Evolutionary conservation across 2,888 invertebrate species (phyloP), one percentile per base, ranked within the genome.

Genomic region (Meganola albula): DNA sequence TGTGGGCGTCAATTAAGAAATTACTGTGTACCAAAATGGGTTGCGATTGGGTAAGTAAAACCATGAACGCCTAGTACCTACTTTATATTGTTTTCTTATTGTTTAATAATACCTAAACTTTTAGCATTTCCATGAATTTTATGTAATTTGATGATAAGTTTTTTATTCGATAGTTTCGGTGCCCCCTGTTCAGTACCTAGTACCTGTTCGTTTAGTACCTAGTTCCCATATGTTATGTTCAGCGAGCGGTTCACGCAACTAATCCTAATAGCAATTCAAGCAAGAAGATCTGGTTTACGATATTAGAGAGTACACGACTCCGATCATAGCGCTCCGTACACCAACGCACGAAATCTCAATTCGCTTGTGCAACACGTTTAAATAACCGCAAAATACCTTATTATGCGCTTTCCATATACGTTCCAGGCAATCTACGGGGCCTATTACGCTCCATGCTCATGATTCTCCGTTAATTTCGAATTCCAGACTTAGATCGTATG

Each of bases 351-450:
- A 80, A 77, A 74, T 78, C 75, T 73, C 79, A 74, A 80, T 82
- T 80, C 78, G 63, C 79, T 79, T 78, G 75, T 73, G 77, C 77
- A 82, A 79, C 65, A 59, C 69, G 69, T 67, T 78, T 80, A 82
- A 83, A 83, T 74, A 83, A 83, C 84, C 84, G 79, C 84, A 85
- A 84, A 82, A 84, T 82, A 73, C 74, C 83, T 74, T 79, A 82
- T 80, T 80, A 80, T 78, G 73, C 78, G 75, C 80, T 83, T 79
- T 83, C 83, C 83, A 79, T 84, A 79, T 80, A 83, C 70, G 82
- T 70, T 76, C 73, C 64, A 67, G 60, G 71, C 79, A 80, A 82
- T 82, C 78, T 77, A 66, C 68, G 50, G 62, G 62, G 58, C 58
- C 76, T 66, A 82, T 78, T 80, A 77, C 75, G 62, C 65, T 65